These are phyloP conservation scores for Saccostrea cuccullata DNA, from an alignment of 1,140 invertebrate species.

Conservation along the genomic window DNA sequence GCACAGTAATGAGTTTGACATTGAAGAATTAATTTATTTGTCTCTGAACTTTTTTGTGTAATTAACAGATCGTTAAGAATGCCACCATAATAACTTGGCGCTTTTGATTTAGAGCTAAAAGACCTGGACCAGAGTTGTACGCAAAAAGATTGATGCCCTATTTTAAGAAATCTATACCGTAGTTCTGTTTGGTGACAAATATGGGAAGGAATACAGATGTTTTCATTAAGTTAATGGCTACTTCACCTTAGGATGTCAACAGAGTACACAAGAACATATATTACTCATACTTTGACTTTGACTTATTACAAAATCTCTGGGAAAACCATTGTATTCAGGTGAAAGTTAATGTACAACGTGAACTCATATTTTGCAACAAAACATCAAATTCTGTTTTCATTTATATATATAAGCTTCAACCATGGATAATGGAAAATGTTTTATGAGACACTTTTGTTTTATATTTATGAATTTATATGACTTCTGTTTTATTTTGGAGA, in stretches of 20 bases:
- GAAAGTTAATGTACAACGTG: neutral
- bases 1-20: neutral
- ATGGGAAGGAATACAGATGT: slow-evolving; percentile 13
- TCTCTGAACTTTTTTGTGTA: neutral
- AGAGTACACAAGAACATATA: neutral
- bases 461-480: too few relatives aligned
- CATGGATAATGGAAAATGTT: too few relatives aligned
- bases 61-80: neutral
- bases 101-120: neutral
- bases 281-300: neutral
- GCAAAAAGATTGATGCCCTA: neutral
- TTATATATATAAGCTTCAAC: too few relatives aligned
- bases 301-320: neutral
- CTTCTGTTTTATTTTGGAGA: too few relatives aligned
- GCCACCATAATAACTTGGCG: neutral
- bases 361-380: too few relatives aligned
- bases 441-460: too few relatives aligned
- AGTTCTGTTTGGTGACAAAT: neutral
- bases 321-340: neutral
- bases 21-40: neutral
- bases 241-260: neutral
- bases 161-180: neutral
- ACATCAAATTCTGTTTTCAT: too few relatives aligned
- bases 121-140: neutral
- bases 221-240: neutral